phyloP scores from a whole-genome alignment of 2,113 vertebrate genomes.

The Myotis brandtii region DNA sequence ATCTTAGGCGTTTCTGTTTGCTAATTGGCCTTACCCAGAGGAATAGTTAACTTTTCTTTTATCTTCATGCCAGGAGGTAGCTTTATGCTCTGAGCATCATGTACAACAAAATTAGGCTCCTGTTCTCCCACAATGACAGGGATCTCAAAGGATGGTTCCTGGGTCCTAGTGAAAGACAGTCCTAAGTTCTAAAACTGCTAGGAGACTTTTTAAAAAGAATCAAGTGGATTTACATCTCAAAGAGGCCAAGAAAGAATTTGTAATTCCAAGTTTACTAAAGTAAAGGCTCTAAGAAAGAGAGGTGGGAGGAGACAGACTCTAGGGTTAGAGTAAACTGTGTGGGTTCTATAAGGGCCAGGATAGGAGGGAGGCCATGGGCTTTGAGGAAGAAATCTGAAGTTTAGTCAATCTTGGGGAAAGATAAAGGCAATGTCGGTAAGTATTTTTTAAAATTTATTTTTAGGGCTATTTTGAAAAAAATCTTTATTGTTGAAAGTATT shows the following conservation, averaged over 20 bases:
- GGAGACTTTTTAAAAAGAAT: background rate
- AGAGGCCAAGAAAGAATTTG: background rate
- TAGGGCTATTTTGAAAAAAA: background rate
- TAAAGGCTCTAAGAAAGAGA: background rate
- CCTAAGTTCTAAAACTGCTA: background rate
- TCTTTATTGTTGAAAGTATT: too few relatives aligned
- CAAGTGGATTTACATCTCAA: background rate
- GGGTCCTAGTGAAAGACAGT: background rate
- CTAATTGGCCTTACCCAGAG: background rate
- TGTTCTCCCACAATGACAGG: rapidly evolving
- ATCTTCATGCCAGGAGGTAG: background rate
- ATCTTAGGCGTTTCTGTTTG: background rate
- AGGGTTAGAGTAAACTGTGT: background rate
- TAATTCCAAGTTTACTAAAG: background rate
- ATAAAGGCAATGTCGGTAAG: background rate
- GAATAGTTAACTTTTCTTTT: background rate
- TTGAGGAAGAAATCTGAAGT: background rate
- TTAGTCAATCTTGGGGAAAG: background rate
- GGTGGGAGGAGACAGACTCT: background rate
- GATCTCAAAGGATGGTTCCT: background rate
- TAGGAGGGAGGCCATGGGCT: background rate
- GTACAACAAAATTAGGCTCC: background rate
- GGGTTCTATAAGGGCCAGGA: background rate
- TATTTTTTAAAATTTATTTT: background rate
- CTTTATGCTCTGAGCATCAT: background rate